These are phyloP conservation scores for Ptyas mucosa DNA, from an alignment of 2,113 vertebrate species.

Conservation along the genomic window DNA sequence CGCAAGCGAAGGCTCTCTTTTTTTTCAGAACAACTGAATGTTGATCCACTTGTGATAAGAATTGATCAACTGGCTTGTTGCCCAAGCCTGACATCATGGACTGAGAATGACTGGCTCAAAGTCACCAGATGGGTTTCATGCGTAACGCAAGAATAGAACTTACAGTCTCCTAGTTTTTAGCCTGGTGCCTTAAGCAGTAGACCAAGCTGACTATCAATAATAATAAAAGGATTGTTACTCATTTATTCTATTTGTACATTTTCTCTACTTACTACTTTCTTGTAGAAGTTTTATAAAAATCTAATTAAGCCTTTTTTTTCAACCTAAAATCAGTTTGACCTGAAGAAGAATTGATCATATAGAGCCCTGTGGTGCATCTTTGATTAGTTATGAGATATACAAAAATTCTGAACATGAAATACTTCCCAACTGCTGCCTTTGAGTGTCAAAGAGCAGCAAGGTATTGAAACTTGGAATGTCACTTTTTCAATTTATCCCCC, in stretches of 20 bases:
- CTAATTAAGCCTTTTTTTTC: constrained; percentile 7
- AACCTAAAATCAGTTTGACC: not conserved
- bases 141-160: not conserved
- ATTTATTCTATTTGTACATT: constrained; percentile 13
- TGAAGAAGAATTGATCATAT: not conserved
- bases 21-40: not conserved
- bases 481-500: not conserved
- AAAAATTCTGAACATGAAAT: not conserved
- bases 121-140: not conserved
- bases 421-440: not conserved
- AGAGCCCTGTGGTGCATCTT: not conserved
- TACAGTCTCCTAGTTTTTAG: not conserved
- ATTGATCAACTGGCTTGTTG: not conserved
- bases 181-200: not conserved
- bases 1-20: not conserved
- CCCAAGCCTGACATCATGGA: not conserved
- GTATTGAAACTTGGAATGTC: not conserved
- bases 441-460: not conserved
- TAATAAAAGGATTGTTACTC: not conserved
- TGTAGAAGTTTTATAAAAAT: constrained; percentile 11
- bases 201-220: not conserved
- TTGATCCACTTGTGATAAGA: not conserved
- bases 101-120: not conserved
- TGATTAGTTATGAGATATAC: not conserved
- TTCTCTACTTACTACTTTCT: constrained; percentile 15